phyloP scores from a whole-genome alignment of 2,888 invertebrate genomes.

The Mythimna impura region DNA sequence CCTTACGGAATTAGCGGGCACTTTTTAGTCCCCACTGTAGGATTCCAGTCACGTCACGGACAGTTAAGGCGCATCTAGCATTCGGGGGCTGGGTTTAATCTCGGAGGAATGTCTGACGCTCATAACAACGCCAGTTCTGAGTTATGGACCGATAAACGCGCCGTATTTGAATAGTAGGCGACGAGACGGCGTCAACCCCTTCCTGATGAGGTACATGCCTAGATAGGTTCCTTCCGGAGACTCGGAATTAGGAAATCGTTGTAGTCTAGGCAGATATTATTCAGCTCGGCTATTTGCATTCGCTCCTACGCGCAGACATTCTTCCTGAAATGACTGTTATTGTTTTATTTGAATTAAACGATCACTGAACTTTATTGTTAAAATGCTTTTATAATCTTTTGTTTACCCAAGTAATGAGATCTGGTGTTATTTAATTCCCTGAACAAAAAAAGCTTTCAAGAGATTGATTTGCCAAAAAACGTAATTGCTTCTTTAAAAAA shows the following conservation, averaged over 20 bases:
- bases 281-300: conserved; percentile 52
- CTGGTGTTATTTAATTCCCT: conserved; percentile 13
- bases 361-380: conserved; percentile 16
- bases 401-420: conserved; percentile 9
- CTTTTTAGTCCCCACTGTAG: conserved; percentile 71
- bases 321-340: conserved; percentile 29
- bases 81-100: conserved; percentile 81
- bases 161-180: conserved; percentile 82
- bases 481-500: conserved; percentile 51
- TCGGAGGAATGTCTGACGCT: conserved; percentile 82
- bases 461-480: conserved; percentile 34
- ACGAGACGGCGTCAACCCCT: conserved; percentile 76
- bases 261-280: conserved; percentile 60
- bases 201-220: conserved; percentile 69
- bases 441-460: conserved; percentile 12
- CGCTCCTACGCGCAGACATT: conserved; percentile 30
- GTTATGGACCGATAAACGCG: conserved; percentile 86
- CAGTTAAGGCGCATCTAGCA: conserved; percentile 72
- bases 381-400: conserved; percentile 4
- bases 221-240: conserved; percentile 64
- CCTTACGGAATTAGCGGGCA: conserved; percentile 79
- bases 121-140: conserved; percentile 80
- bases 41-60: conserved; percentile 80
- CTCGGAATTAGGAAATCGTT: conserved; percentile 62
- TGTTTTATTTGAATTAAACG: conserved; percentile 41